Base-by-base conservation (phyloP, 2,797 vertebrate species). In the Sebastiscus albofasciatus region DNA sequence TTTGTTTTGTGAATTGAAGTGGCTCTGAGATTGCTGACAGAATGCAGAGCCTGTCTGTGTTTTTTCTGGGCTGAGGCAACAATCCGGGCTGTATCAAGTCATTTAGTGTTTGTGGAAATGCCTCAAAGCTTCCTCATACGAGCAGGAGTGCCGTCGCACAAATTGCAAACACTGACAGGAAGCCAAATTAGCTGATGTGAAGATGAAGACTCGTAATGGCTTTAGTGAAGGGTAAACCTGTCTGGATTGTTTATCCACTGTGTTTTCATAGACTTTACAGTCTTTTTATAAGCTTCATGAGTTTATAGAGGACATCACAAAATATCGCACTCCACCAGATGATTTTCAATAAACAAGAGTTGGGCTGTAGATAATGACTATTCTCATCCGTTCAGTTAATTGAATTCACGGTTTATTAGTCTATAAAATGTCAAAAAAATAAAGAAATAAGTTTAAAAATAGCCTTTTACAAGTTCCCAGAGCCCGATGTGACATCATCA, bases 1-100 rank as follows among this genome's bases (percentile, higher is more conserved):
- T 85, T 70, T 67, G 66, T 70, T 77, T 77, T 13, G 42, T 52
- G 68, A 62, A 72, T 65, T 79, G 4, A 24, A 68, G 54, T 60
- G 70, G 31, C 24, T 76, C 31, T 42, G 58, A 65, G 58, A 61
- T 31, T 66, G 52, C 65, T n/a, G 71, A 73, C 71, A 79, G 56
- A 76, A 66, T 8, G 46, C 29, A 2, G 4, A 58, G 49, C n/a
- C 22, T 33, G 1, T 72, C 29, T 29, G 67, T 60, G 70, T 71
- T 34, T 36, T n/a, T 67, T 75, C 52, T 55, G 60, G 68, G 59
- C 49, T 59, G 6, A 75, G 24, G 75, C 67, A 56, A 81, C 67
- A 75, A 52, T 66, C 72, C n/a, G 10, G 60, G 59, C 39, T 59
- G 42, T 5, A 59, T 42, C 18, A 46, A 67, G 72, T 62, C 24